Base-by-base conservation (phyloP, 2,797 vertebrate species). In the Ctenopoma multispine region DNA sequence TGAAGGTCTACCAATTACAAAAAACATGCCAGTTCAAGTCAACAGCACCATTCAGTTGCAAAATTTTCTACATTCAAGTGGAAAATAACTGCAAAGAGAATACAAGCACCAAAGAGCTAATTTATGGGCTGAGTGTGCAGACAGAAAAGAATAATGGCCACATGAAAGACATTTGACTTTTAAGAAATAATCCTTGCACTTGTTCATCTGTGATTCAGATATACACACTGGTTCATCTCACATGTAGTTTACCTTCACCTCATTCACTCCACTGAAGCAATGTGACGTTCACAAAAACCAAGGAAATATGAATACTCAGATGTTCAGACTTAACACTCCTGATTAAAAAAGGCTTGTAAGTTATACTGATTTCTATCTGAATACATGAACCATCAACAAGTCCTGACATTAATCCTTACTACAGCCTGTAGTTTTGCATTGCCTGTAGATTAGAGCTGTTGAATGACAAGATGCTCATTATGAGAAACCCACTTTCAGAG, bases 41-140 rank as follows among this genome's bases (percentile, higher is more conserved):
- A 59, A 64, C 74, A 77, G 71, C 71, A 80, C 76, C 72, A 69
- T 75, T 82, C 24, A 56, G 60, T 60, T 57, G 49, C 43, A 69
- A 55, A 24, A 55, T 59, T n/a, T 63, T 69, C 74, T 77, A 87
- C 79, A 89, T 89, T 89, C 69, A 77, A 79, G 59, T 66, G 57
- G 38, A 69, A 75, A 80, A 78, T 44, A 29, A 41, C 34, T 7
- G 10, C 18, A 72, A 75, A 77, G 21, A 56, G 55, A 80, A 68
- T 29, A 59, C n/a, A 68, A 84, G 75, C 75, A 84, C 68, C 79
- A 63, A 75, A 24, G 11, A 68, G 43, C 38, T 58, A 51, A 82
- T 68, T 43, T 31, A 40, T 36, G 48, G 47, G 48, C 21, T 5
- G 43, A 21, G 54, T 53, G 54, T 47, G 59, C 51, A 65, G 56